Conservation (phyloP, 2,113 vertebrate genomes). For the Malurus elegans region DNA sequence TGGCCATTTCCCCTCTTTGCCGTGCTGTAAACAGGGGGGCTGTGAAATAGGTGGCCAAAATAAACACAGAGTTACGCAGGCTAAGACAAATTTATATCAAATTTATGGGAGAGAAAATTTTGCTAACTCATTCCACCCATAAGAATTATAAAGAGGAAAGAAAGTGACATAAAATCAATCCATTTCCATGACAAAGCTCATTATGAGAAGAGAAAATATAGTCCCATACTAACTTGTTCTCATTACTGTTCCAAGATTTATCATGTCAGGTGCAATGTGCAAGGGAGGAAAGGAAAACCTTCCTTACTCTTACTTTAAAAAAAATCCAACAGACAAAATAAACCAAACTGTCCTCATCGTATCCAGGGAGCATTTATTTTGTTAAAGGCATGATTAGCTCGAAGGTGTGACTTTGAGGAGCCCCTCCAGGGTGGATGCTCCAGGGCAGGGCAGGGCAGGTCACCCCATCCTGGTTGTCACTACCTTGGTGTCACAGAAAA, state of each 20-base stretch:
- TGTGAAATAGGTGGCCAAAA: conserved; percentile 6
- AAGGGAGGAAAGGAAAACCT: conserved; percentile 12
- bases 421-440: background rate
- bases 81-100: background rate
- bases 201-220: conserved; percentile 50
- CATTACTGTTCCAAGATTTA: conserved; percentile 49
- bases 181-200: conserved; percentile 50
- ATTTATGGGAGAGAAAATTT: conserved; percentile 35
- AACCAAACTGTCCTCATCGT: background rate
- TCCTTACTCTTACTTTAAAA: background rate
- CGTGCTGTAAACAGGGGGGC: background rate
- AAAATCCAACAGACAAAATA: background rate
- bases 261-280: background rate
- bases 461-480: rapidly evolving
- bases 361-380: background rate
- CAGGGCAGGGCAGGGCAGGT: background rate
- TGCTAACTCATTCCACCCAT: conserved; percentile 24
- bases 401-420: background rate
- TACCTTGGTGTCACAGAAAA: rapidly evolving
- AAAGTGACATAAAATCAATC: conserved; percentile 59
- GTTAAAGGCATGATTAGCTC: background rate
- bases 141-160: conserved; percentile 54
- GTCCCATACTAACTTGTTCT: conserved; percentile 47
- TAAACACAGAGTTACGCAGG: background rate
- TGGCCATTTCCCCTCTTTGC: background rate